Percentiles rank a stretch among this genome's conserved stretches.
These are phyloP conservation scores for Dromococcyx pavoninus DNA, from an alignment of 2,797 vertebrate species.

Conservation along the genomic window DNA sequence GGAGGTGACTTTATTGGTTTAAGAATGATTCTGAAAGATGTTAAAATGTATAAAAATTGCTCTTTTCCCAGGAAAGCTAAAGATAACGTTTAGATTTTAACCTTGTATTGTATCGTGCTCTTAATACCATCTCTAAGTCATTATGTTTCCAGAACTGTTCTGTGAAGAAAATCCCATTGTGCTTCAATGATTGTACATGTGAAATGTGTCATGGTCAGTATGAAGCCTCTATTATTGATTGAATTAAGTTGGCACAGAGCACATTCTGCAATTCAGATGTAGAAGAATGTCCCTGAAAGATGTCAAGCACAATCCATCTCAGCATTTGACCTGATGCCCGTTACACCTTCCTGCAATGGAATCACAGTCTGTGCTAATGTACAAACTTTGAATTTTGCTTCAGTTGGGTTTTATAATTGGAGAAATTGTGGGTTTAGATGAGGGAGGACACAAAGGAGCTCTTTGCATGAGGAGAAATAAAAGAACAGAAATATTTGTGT, in stretches of 20 bases:
- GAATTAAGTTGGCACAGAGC: constrained; percentile 51
- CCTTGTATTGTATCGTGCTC: neutral
- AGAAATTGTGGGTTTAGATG: neutral
- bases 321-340: constrained; percentile 20
- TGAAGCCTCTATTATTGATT: constrained; percentile 36
- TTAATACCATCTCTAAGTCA: constrained; percentile 1
- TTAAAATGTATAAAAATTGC: neutral
- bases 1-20: neutral
- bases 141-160: constrained; percentile 16
- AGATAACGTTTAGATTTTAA: neutral
- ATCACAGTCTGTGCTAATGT: neutral
- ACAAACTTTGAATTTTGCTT: constrained; percentile 26
- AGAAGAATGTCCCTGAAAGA: constrained; percentile 31
- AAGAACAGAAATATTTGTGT: constrained; percentile 23
- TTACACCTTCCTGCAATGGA: neutral
- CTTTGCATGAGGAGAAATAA: neutral
- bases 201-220: constrained; percentile 37
- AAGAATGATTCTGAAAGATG: neutral
- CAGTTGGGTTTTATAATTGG: constrained; percentile 39
- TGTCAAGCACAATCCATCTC: constrained; percentile 57
- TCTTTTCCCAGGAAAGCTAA: neutral
- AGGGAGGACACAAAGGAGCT: constrained; percentile 13
- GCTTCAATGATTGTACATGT: constrained; percentile 10
- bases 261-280: constrained; percentile 64
- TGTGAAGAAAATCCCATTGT: constrained; percentile 34